Base-by-base conservation (phyloP, 2,888 invertebrate species). In the Opisthograptis luteolata region DNA sequence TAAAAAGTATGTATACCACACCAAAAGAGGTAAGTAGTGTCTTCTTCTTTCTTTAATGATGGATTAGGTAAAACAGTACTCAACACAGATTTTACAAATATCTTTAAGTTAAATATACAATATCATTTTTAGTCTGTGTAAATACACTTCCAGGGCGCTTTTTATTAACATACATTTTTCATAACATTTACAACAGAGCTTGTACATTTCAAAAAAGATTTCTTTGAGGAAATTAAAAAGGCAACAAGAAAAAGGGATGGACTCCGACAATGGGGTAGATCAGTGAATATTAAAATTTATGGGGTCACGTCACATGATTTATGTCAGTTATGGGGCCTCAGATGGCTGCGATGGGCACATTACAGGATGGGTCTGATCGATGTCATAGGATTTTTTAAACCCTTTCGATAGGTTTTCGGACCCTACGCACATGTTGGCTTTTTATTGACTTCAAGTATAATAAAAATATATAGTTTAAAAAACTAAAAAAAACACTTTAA, bases 201-300 rank as follows among this genome's bases (percentile, higher is more conserved):
- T 25, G n/a, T 40, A 20, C 24, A 32, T 31, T 46, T 25, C 41
- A 20, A 28, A 36, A 35, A 40, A 36, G 41, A 36, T 41, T 48
- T 36, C 41, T 48, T 34, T 10, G 25, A 42, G 36, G 36, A 48
- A 36, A 36, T 48, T 48, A 48, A 48, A 48, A 48, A 37, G 48
- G 41, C 31, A 40, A 32, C 42, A 43, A 37, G 37, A 39, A 34
- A 32, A 39, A 42, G 31, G 43, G 42, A 49, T 32, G 32, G 31
- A 32, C 32, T 43, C 10, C 27, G 14, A 49, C 49, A 37, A 49
- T 49, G 37, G 42, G 36, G 36, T 43, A 43, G 37, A 43, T 41
- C 43, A 49, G 49, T 43, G 37, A 46, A 54, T 56, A 59, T 59
- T 56, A 46, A 54, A 48, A 59, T 48, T 43, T 50, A 59, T 51